These are phyloP conservation scores for Saguinus midas DNA, from an alignment of 2,113 vertebrate genomes.

Conservation along the genomic window DNA sequence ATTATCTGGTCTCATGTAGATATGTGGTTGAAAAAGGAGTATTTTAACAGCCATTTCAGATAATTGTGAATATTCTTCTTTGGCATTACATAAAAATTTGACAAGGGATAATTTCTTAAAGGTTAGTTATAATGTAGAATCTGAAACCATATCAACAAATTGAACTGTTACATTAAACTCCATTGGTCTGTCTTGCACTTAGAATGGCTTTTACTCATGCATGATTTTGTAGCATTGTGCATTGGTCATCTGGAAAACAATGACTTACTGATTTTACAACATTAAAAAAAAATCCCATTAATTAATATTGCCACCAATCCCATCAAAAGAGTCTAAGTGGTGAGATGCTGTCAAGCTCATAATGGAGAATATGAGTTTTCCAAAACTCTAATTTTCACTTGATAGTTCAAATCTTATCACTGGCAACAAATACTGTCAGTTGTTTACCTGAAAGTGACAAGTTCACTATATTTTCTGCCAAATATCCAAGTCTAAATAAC, in stretches of 20 bases:
- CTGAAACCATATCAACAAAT: neutral
- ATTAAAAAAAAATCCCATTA: neutral
- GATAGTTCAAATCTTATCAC: conserved; percentile 11
- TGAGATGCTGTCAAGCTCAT: neutral
- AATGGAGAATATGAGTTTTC: neutral
- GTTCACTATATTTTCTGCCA: neutral
- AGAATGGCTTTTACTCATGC: neutral
- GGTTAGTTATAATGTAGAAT: neutral
- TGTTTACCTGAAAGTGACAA: conserved; percentile 12
- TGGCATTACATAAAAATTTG: neutral
- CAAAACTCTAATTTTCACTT: conserved; percentile 13
- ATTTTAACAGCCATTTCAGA: conserved; percentile 11
- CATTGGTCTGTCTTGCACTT: neutral
- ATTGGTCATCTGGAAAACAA: neutral
- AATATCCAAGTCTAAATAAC: neutral
- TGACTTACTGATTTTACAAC: neutral
- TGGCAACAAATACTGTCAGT: neutral
- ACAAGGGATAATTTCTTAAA: neutral
- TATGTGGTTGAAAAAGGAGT: neutral
- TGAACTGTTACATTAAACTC: neutral
- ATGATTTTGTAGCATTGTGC: neutral
- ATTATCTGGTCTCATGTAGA: neutral
- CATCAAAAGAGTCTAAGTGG: neutral
- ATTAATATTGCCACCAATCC: neutral
- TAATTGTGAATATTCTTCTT: neutral